A percentile compares a stretch with the other conserved stretches of the same genome.
Conservation (phyloP, 1,140 invertebrate genomes). For the Maconellicoccus hirsutus region DNA sequence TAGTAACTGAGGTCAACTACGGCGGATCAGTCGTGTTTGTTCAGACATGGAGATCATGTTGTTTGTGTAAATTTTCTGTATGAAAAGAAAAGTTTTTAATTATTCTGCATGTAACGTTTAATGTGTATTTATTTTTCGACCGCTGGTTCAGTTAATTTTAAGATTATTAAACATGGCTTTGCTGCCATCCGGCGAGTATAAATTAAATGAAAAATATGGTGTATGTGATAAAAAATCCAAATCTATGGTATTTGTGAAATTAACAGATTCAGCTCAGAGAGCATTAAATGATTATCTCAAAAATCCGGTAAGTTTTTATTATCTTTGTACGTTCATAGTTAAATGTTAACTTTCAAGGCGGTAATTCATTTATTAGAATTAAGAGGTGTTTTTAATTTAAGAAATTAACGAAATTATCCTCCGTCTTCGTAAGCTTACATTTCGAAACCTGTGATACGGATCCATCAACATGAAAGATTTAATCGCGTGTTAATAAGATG, state of each 20-base stretch:
- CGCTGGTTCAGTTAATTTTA: background rate
- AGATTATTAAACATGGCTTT: slow-evolving; percentile 6
- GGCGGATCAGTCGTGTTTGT: background rate
- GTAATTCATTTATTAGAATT: too few species aligned
- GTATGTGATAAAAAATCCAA: slow-evolving; percentile 25
- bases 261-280: slow-evolving; percentile 25
- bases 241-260: slow-evolving; percentile 25
- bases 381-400: too few species aligned
- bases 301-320: background rate
- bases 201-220: slow-evolving; percentile 21
- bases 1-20: background rate
- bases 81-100: background rate
- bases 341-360: too few species aligned
- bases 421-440: too few species aligned
- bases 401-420: too few species aligned
- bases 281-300: slow-evolving; percentile 25
- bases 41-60: background rate
- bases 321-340: too few species aligned
- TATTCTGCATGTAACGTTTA: background rate
- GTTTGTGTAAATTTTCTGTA: background rate
- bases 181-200: background rate
- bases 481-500: too few species aligned
- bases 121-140: background rate
- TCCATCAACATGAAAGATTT: too few species aligned
- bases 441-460: too few species aligned